phyloP scores from a whole-genome alignment of 1,140 invertebrate species.

The Bombus consobrinus region DNA sequence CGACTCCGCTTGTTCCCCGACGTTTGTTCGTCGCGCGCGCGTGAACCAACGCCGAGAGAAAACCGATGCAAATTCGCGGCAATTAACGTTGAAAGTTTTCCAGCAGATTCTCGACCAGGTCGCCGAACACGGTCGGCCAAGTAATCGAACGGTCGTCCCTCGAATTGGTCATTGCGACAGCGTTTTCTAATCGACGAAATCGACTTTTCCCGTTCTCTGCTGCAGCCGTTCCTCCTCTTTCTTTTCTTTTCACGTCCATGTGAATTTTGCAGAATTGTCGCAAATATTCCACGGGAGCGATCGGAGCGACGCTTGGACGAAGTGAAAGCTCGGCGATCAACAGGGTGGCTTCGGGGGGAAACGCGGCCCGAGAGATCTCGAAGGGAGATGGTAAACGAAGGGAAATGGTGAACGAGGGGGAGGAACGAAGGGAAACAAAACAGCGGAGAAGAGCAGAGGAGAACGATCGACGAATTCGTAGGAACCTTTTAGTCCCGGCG shows the following conservation, averaged over 20 bases:
- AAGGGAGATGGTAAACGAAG: not conserved
- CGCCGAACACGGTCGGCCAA: too few species aligned
- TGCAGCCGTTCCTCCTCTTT: too few species aligned
- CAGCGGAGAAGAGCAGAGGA: not conserved
- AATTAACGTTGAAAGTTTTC: not conserved
- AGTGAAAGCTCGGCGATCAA: constrained; percentile 6
- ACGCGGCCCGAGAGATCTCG: constrained; percentile 7
- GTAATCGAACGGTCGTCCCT: too few species aligned
- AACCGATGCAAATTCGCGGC: constrained; percentile 17
- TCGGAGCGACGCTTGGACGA: not conserved
- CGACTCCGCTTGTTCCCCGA: not conserved
- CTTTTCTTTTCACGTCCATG: too few species aligned
- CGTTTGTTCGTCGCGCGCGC: constrained; percentile 14
- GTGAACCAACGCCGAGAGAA: not conserved
- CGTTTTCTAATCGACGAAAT: not conserved
- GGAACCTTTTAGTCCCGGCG: constrained; percentile 69
- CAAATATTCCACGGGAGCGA: not conserved
- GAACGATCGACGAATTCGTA: constrained; percentile 53
- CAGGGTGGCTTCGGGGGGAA: not conserved
- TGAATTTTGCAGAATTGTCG: not conserved
- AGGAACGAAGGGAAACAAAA: not conserved
- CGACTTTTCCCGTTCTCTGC: too few species aligned
- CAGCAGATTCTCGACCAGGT: too few species aligned
- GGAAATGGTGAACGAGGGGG: not conserved
- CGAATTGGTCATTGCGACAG: too few species aligned